Conservation (phyloP, 2,888 invertebrate genomes). For the Drosophila multiciliata region DNA sequence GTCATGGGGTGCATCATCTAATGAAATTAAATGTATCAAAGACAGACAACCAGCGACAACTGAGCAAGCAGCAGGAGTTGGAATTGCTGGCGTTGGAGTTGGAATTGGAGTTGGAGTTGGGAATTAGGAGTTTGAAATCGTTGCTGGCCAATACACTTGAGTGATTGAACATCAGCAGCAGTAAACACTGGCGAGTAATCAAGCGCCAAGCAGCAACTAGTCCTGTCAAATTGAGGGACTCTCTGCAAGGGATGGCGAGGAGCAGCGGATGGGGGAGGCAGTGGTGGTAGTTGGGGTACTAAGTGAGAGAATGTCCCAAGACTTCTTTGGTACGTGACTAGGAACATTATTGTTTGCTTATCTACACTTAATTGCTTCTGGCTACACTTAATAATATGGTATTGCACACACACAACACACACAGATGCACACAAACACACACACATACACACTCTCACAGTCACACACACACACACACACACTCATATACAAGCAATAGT, state of each 20-base stretch:
- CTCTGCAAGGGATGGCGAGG: background rate
- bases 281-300: slow-evolving; percentile 4
- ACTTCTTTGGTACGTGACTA: slow-evolving; percentile 74
- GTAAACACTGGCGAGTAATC: slow-evolving; percentile 40
- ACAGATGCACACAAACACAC: slow-evolving; percentile 22
- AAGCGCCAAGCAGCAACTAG: slow-evolving; percentile 25
- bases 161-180: slow-evolving; percentile 59
- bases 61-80: slow-evolving; percentile 22
- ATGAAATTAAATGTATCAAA: slow-evolving; percentile 71
- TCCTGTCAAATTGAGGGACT: slow-evolving; percentile 1
- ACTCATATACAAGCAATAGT: slow-evolving; percentile 28
- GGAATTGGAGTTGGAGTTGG: background rate
- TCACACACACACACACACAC: slow-evolving; percentile 19
- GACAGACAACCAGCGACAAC: slow-evolving; percentile 37
- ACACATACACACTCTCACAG: slow-evolving; percentile 10
- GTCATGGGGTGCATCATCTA: slow-evolving; percentile 43
- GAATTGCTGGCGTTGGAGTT: background rate
- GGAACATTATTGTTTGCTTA: slow-evolving; percentile 83
- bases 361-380: slow-evolving; percentile 83
- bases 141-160: slow-evolving; percentile 65
- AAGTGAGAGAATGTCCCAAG: slow-evolving; percentile 75
- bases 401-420: slow-evolving; percentile 42
- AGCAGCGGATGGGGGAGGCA: background rate
- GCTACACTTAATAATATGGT: slow-evolving; percentile 83
- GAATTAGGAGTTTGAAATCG: slow-evolving; percentile 17